phyloP scores from a whole-genome alignment of 2,113 vertebrate genomes.

The Colaptes auratus region DNA sequence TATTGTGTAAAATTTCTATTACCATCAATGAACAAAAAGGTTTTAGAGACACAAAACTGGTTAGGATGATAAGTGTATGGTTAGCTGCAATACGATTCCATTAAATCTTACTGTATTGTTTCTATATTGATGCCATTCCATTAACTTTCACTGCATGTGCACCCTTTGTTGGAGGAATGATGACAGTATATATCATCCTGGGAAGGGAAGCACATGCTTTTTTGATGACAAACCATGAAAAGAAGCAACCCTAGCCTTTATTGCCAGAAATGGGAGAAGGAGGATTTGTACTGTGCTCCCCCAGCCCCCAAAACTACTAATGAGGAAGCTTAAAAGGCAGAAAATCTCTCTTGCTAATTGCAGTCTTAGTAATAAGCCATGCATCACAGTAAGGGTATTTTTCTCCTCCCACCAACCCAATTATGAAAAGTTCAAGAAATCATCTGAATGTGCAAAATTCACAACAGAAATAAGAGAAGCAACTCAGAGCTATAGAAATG shows the following conservation, averaged over 20 bases:
- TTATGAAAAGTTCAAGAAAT: conserved; percentile 35
- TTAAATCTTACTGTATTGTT: conserved; percentile 12
- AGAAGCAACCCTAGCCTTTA: not conserved
- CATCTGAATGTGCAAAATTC: conserved; percentile 22
- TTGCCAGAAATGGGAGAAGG: not conserved
- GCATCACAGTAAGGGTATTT: not conserved
- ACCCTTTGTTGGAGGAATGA: not conserved
- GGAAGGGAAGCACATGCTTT: not conserved
- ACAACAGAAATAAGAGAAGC: not conserved
- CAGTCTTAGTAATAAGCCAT: not conserved
- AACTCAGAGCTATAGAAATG: not conserved
- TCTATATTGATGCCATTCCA: not conserved
- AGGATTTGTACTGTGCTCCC: not conserved
- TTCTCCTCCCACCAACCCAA: not conserved
- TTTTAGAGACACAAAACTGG: conserved; percentile 19
- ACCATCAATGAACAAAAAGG: not conserved
- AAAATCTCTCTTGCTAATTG: not conserved
- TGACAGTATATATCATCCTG: not conserved
- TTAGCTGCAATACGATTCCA: not conserved
- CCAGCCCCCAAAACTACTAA: not conserved
- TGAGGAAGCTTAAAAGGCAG: conserved; percentile 32
- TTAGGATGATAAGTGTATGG: not conserved
- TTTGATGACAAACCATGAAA: not conserved
- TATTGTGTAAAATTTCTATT: conserved; percentile 23
- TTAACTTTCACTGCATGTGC: not conserved